These are phyloP conservation scores for Lasius fuliginosus DNA, from an alignment of 2,888 invertebrate species.

Conservation along the genomic window DNA sequence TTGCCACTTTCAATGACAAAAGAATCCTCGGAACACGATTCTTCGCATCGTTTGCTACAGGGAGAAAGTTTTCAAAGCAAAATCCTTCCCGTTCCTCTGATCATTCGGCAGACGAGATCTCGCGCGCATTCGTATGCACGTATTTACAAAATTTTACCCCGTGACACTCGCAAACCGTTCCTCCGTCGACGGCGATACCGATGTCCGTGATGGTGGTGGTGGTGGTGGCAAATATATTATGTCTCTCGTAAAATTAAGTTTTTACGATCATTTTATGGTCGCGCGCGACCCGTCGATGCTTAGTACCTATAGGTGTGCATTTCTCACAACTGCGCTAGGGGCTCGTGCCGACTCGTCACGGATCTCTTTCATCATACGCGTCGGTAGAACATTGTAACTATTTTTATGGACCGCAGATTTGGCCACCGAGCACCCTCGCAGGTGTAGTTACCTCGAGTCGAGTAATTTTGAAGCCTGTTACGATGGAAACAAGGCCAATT, in stretches of 20 bases:
- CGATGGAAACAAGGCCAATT: neutral
- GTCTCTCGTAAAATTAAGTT: conserved; percentile 87
- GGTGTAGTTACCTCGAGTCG: conserved; percentile 19
- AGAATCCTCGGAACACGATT: neutral
- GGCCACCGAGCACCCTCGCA: conserved; percentile 41
- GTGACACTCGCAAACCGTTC: conserved; percentile 69
- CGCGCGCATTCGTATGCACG: neutral
- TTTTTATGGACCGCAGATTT: conserved; percentile 61
- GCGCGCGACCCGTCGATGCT: conserved; percentile 84
- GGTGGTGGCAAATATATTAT: conserved; percentile 86
- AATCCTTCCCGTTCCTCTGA: neutral
- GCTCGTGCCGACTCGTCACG: conserved; percentile 75
- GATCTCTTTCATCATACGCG: conserved; percentile 75
- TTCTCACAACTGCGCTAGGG: conserved; percentile 75
- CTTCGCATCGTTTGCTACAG: neutral
- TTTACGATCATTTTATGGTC: conserved; percentile 87
- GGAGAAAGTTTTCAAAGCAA: too few species aligned
- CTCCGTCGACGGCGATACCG: conserved; percentile 62
- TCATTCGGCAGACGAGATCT: conserved; percentile 3
- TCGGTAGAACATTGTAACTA: conserved; percentile 70
- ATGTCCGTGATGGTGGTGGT: conserved; percentile 59
- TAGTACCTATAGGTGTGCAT: conserved; percentile 78
- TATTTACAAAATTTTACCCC: conserved; percentile 74
- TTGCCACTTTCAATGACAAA: neutral
- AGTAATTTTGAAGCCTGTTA: neutral